phyloP scores from a whole-genome alignment of 2,888 invertebrate genomes.

The Ophion ventricosus region DNA sequence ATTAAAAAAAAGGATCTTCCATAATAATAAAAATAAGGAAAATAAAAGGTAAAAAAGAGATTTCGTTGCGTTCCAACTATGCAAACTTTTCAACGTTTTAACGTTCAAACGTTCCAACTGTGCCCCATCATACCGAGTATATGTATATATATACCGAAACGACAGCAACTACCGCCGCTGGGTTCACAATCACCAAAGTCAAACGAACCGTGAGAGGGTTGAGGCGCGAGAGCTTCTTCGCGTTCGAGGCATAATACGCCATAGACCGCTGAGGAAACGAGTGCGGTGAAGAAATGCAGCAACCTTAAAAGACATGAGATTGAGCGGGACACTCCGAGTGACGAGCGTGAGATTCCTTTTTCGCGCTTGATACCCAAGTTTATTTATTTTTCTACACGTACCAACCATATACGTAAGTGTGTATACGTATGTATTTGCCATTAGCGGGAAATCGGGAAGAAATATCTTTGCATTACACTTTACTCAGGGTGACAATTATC shows the following conservation, averaged over 20 bases:
- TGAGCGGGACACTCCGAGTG: constrained; percentile 51
- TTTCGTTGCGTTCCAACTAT: too few relatives aligned
- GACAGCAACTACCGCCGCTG: neutral
- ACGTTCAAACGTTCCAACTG: too few relatives aligned
- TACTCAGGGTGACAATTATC: too few relatives aligned
- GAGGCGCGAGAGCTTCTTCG: constrained; percentile 24
- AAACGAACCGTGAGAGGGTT: constrained; percentile 51
- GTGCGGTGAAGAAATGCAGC: constrained; percentile 26
- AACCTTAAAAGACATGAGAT: constrained; percentile 46
- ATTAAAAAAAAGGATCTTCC: too few relatives aligned
- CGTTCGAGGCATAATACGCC: constrained; percentile 4
- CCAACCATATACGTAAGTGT: constrained; percentile 14
- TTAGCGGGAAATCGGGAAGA: constrained; percentile 50
- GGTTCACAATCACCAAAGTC: neutral
- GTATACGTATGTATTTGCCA: neutral
- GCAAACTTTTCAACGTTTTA: too few relatives aligned
- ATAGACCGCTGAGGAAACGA: neutral
- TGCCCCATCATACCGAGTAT: too few relatives aligned
- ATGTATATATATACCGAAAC: too few relatives aligned
- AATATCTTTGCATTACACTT: constrained; percentile 37
- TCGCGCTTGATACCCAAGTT: constrained; percentile 42
- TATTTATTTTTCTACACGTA: constrained; percentile 8
- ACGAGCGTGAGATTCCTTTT: constrained; percentile 64
- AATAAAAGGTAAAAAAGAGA: too few relatives aligned
- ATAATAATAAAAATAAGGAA: too few relatives aligned